Evolutionary conservation across 2,797 vertebrate genomes (phyloP).

Genomic region (Enteromius unitaeniatus): DNA sequence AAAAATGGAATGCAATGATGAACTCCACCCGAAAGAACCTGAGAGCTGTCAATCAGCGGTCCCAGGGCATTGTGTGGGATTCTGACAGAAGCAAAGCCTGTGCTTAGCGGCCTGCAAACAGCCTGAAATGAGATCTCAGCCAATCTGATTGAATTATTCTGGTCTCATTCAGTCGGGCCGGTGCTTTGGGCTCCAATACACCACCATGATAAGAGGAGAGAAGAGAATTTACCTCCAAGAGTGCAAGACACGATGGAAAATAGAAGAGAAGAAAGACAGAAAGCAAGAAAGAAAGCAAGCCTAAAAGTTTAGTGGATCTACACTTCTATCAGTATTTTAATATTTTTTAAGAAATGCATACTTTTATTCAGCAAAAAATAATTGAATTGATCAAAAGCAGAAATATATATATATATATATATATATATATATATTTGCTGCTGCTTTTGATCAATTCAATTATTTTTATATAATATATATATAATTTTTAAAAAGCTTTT

Average conservation of each 20-base stretch:
- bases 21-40: slow-evolving; percentile 71
- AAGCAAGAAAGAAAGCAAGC: background rate
- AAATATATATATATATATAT: too few relatives aligned
- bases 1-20: slow-evolving; percentile 54
- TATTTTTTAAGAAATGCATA: background rate
- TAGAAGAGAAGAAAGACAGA: background rate
- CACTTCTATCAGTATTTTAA: background rate
- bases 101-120: slow-evolving; percentile 65
- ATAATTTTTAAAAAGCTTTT: too few relatives aligned
- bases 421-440: too few relatives aligned
- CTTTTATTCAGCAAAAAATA: slow-evolving; percentile 7
- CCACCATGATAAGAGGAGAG: slow-evolving; percentile 53
- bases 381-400: background rate
- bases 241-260: background rate
- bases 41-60: slow-evolving; percentile 72
- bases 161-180: slow-evolving; percentile 71
- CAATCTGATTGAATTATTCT: slow-evolving; percentile 80
- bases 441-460: too few relatives aligned
- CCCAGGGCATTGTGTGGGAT: slow-evolving; percentile 60
- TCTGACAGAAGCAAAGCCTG: slow-evolving; percentile 67
- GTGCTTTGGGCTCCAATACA: slow-evolving; percentile 53
- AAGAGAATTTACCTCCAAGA: slow-evolving; percentile 40
- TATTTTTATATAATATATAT: too few relatives aligned
- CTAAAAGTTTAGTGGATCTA: background rate
- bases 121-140: slow-evolving; percentile 78